Base-by-base conservation (phyloP, 2,888 invertebrate genomes). In the Parapristionchus giblindavisi region DNA sequence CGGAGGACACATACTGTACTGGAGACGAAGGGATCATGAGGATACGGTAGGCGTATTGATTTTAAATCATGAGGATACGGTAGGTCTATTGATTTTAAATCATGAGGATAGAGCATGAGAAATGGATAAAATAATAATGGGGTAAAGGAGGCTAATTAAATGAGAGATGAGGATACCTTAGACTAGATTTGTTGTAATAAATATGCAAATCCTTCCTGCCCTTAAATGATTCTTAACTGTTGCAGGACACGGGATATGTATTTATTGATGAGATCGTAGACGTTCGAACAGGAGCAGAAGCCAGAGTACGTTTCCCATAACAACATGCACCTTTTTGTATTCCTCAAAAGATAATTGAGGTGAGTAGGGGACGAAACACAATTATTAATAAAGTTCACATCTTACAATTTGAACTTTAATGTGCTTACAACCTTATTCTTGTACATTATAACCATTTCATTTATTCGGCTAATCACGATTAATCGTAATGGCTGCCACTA, bases 1-100 rank as follows among this genome's bases (percentile, higher is more conserved):
- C 5, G 74, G 77, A 1, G 83, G 77, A 0, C 81, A 82, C 58
- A 82, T 84, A 54, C 29, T 84, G n/a, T 84, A 82, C 60, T 84
- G 84, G 84, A 56, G 70, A 32, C 36, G 70, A 32, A 71, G 40
- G 29, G 70, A 48, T 3, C 21, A 14, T 27, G 70, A 71, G n/a
- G 21, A 21, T 1, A 71, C 27, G 11, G 70, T 71, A 32, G 29
- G 68, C 56, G 14, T 34, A 61, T 27, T 27, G 11, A 8, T 27
- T 56, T 56, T 3, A 56, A 3, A 29, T 29, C 17, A 17, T 43
- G 43, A 43, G 17, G 11, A 43, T 1, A 71, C 27, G 11, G 70
- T 71, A 32, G 29, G 68, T 24, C 21, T 34, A 61, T 27, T 27
- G 11, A 8, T 27, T 56, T 56, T 3, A 56, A 3, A 29, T 29